These are phyloP conservation scores for Forbesichthys agassizii DNA, from an alignment of 2,113 vertebrate species.

Conservation along the genomic window DNA sequence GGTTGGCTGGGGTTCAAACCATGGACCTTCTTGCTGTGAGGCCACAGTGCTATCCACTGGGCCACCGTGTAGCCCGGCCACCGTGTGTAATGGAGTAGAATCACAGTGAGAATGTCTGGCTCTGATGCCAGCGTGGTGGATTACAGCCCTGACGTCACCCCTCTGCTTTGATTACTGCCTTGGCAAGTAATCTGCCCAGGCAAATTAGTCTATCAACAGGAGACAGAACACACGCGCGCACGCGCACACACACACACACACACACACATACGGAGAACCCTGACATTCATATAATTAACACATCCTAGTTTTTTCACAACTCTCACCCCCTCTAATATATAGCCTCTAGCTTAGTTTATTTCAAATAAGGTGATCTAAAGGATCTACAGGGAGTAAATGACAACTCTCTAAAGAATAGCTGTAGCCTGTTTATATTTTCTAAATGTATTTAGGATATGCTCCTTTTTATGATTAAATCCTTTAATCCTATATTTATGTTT, in stretches of 20 bases:
- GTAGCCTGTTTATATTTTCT: too few species aligned
- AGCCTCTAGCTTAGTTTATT: slow-evolving; percentile 1
- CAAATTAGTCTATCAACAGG: slow-evolving; percentile 31
- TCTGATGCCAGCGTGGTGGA: slow-evolving; percentile 61
- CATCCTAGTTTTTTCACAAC: slow-evolving; percentile 32
- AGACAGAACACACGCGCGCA: slow-evolving; percentile 13
- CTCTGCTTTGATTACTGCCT: neutral
- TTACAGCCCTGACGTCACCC: slow-evolving; percentile 54
- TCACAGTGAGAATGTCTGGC: slow-evolving; percentile 63
- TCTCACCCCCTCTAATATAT: neutral
- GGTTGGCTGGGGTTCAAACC: too few species aligned
- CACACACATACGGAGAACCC: slow-evolving; percentile 3
- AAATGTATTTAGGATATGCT: too few species aligned
- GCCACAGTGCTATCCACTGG: too few species aligned
- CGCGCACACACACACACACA: neutral
- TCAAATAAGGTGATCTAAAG: neutral
- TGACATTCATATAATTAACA: slow-evolving; percentile 41
- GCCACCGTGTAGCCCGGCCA: too few species aligned
- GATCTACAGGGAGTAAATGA: neutral
- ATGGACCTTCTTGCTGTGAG: too few species aligned
- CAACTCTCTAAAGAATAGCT: too few species aligned
- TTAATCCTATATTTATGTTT: too few species aligned
- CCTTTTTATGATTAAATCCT: too few species aligned
- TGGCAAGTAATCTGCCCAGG: slow-evolving; percentile 57
- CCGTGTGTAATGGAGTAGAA: too few species aligned